Conservation (phyloP, 2,113 vertebrate genomes). For the Melanotaenia duboulayi region DNA sequence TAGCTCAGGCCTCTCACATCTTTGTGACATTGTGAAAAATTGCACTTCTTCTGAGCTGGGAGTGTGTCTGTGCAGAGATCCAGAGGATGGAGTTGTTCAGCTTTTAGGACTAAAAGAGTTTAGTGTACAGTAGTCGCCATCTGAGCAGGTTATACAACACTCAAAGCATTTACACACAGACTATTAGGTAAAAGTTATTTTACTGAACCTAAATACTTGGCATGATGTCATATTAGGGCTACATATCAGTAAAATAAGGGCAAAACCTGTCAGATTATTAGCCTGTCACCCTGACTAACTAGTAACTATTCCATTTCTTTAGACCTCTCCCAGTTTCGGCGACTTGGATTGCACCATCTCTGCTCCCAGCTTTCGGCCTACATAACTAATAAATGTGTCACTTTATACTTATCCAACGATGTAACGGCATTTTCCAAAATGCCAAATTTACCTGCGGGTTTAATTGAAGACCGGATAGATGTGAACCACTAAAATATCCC, state of each 20-base stretch:
- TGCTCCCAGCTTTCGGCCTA: not conserved
- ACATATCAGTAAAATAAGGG: too few relatives aligned
- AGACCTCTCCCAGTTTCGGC: conserved; percentile 33
- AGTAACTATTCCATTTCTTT: not conserved
- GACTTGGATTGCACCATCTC: not conserved
- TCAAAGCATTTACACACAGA: too few relatives aligned
- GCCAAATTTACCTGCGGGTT: not conserved
- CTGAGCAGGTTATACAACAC: not conserved
- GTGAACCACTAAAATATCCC: not conserved
- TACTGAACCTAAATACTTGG: not conserved
- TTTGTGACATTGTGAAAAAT: conserved; percentile 58
- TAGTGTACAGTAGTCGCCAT: not conserved
- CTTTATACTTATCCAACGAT: not conserved
- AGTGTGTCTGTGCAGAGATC: not conserved
- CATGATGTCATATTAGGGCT: too few relatives aligned
- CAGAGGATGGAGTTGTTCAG: conserved; percentile 6
- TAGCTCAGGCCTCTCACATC: conserved; percentile 40
- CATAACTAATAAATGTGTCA: conserved; percentile 16
- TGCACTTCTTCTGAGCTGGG: conserved; percentile 12
- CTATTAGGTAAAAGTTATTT: too few relatives aligned
- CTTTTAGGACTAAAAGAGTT: conserved; percentile 9
- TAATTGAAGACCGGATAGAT: conserved; percentile 1
- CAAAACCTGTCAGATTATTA: too few relatives aligned
- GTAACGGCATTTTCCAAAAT: conserved; percentile 2
- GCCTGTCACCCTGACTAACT: not conserved